phyloP scores from a whole-genome alignment of 64 coral and sea anemone genomes.

The Montipora sp. region DNA sequence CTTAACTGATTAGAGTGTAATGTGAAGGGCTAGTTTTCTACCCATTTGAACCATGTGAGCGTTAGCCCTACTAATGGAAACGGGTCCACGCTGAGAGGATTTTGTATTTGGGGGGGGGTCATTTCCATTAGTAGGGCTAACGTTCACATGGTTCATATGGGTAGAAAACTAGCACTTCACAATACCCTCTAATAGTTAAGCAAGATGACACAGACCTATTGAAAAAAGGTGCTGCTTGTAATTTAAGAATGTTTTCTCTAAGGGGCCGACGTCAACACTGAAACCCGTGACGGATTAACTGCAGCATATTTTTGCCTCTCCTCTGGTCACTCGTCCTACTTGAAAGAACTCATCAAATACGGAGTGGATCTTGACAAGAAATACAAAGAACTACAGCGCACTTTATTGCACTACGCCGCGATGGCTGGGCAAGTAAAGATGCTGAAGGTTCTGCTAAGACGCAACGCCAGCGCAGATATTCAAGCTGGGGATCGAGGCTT shows the following conservation, averaged over 20 bases:
- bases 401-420: slow-evolving; percentile 21
- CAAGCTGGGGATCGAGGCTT: not conserved
- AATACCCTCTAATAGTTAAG: too few relatives aligned
- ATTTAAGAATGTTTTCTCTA: not conserved
- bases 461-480: not conserved
- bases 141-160: too few relatives aligned
- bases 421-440: slow-evolving; percentile 3
- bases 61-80: too few relatives aligned
- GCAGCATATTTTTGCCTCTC: slow-evolving; percentile 46
- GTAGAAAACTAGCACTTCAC: too few relatives aligned
- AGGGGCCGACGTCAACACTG: slow-evolving; percentile 77
- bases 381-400: slow-evolving; percentile 11
- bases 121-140: too few relatives aligned
- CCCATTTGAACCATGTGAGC: too few relatives aligned
- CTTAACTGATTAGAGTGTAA: too few relatives aligned
- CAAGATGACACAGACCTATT: too few relatives aligned
- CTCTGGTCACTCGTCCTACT: slow-evolving; percentile 45
- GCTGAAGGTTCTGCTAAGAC: not conserved
- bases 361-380: slow-evolving; percentile 45
- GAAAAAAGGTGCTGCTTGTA: not conserved
- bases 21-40: too few relatives aligned
- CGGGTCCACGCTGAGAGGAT: too few relatives aligned
- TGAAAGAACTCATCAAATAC: slow-evolving; percentile 67
- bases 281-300: slow-evolving; percentile 47
- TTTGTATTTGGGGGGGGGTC: too few relatives aligned